phyloP scores from a whole-genome alignment of 2,888 invertebrate species.

The Rhagophthalmus giganteus region DNA sequence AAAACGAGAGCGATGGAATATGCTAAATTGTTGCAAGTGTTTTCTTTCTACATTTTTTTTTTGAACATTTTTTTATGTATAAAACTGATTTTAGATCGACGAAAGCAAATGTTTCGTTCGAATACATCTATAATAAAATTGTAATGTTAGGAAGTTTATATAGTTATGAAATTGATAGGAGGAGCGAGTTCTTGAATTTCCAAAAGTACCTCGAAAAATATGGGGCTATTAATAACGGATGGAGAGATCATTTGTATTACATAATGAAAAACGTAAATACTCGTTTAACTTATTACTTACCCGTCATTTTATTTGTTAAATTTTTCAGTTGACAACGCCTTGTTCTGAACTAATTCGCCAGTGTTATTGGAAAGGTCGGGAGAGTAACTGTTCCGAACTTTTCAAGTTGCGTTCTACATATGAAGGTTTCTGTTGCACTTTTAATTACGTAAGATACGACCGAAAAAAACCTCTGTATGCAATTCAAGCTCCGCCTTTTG shows the following conservation, averaged over 20 bases:
- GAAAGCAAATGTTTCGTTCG: no score
- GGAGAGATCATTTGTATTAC: no score
- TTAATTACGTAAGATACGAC: constrained; percentile 14
- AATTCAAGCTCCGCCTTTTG: no score
- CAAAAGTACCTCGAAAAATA: no score
- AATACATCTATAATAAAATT: no score
- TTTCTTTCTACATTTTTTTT: no score
- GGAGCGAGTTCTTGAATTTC: no score
- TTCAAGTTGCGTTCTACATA: constrained; percentile 9
- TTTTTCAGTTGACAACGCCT: constrained; percentile 19
- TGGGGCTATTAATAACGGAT: no score
- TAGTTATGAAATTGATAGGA: no score
- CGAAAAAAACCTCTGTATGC: constrained; percentile 2
- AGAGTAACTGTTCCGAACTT: constrained; percentile 10
- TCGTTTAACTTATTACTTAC: neutral
- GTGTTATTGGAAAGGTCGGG: constrained; percentile 7
- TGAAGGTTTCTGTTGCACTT: constrained; percentile 23
- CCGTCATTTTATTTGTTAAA: neutral
- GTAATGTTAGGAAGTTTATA: no score
- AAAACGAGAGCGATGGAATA: neutral
- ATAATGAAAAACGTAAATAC: neutral
- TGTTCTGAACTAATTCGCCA: constrained; percentile 11
- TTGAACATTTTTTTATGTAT: no score
- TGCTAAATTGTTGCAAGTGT: constrained; percentile 10
- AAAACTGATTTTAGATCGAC: no score